Conservation (phyloP, 2,113 vertebrate genomes). For the Dasyornis broadbenti region DNA sequence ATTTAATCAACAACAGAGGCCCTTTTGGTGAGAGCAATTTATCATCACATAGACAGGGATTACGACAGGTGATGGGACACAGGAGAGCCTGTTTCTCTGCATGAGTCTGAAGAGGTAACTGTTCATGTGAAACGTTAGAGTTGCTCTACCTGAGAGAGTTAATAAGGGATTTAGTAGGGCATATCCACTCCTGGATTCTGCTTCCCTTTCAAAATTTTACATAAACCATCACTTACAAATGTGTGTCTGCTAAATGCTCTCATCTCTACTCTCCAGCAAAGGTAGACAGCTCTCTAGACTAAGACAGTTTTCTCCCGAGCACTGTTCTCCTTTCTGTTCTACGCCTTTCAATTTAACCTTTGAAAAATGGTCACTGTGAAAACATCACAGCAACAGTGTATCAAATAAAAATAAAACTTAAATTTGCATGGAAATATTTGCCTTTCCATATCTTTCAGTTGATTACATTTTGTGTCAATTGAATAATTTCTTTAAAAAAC, state of each 20-base stretch:
- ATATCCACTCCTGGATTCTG: background rate
- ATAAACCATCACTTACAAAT: background rate
- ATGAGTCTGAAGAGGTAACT: background rate
- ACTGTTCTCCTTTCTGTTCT: background rate
- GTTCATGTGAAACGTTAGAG: background rate
- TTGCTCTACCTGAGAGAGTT: background rate
- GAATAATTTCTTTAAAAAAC: background rate
- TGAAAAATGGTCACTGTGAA: background rate
- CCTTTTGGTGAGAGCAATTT: constrained; percentile 6
- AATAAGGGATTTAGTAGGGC: background rate
- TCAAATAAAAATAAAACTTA: background rate
- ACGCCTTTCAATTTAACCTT: background rate
- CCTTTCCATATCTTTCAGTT: background rate
- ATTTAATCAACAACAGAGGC: constrained; percentile 41
- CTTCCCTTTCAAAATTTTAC: background rate
- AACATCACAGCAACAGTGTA: background rate
- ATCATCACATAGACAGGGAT: constrained; percentile 10
- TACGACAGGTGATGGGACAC: background rate
- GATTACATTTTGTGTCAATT: background rate
- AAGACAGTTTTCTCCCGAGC: background rate
- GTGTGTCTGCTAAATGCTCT: background rate
- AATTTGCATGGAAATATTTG: background rate
- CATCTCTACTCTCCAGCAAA: background rate
- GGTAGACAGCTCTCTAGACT: background rate
- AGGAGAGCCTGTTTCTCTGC: background rate